A percentile compares a stretch with the other conserved stretches of the same genome.
Conservation (phyloP, 37 sponge, comb jelly and placozoan genomes). For the Aplysina aerophoba region DNA sequence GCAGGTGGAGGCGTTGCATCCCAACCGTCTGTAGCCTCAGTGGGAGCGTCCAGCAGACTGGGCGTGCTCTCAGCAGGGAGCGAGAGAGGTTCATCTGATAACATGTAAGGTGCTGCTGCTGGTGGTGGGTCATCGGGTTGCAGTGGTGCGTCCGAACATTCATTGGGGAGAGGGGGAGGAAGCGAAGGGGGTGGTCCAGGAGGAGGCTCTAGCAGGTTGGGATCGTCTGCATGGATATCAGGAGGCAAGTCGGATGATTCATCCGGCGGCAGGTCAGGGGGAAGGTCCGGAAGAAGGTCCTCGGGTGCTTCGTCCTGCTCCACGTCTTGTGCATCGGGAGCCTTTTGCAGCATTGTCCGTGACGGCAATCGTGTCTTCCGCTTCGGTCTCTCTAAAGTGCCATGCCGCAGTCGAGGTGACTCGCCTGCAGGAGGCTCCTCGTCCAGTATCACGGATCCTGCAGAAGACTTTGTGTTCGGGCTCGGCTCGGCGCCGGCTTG, state of each 20-base stretch:
- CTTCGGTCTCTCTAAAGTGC: constrained; percentile 49
- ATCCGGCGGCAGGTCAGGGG: not conserved
- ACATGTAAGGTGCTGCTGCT: too few relatives aligned
- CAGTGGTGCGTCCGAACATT: too few relatives aligned
- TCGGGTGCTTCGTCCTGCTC: not conserved
- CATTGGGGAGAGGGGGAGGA: too few relatives aligned
- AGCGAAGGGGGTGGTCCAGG: too few relatives aligned
- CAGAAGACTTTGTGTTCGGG: not conserved
- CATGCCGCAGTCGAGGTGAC: constrained; percentile 43
- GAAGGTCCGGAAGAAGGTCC: constrained; percentile 12
- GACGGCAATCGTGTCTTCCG: constrained; percentile 46
- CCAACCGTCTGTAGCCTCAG: too few relatives aligned
- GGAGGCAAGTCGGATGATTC: not conserved
- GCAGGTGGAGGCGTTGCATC: too few relatives aligned
- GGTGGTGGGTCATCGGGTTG: too few relatives aligned
- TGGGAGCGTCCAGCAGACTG: too few relatives aligned
- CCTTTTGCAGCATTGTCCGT: not conserved
- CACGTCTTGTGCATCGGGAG: not conserved
- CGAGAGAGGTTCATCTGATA: too few relatives aligned
- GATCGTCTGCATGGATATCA: not conserved
- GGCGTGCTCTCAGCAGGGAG: too few relatives aligned
- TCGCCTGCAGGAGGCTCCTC: too few relatives aligned
- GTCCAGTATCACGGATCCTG: not conserved
- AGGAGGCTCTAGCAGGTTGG: too few relatives aligned
- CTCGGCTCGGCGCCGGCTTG: not conserved